Conservation (phyloP, 2,797 vertebrate species). For the Pantherophis alleghaniensis region DNA sequence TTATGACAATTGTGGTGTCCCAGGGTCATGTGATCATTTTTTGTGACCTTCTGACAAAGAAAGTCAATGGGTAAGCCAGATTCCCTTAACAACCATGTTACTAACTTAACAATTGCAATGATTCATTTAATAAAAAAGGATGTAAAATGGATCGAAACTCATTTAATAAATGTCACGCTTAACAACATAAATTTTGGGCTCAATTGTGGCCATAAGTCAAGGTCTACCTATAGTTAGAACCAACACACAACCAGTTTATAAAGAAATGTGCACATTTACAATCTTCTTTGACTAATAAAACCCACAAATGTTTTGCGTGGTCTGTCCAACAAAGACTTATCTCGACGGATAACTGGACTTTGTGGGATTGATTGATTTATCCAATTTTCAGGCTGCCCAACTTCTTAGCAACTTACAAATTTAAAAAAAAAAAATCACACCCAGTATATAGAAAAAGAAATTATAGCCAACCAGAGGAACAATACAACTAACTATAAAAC, state of each 20-base stretch:
- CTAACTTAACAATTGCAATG: no score
- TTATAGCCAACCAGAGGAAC: not conserved
- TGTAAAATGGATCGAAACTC: no score
- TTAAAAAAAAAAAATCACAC: not conserved
- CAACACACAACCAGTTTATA: not conserved
- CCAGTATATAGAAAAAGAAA: not conserved
- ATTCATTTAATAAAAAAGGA: no score
- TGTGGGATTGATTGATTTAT: not conserved
- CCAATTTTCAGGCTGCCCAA: not conserved
- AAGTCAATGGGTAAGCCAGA: no score
- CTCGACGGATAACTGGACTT: not conserved
- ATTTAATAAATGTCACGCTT: no score
- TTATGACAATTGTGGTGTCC: no score
- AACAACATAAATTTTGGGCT: no score
- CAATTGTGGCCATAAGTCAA: no score
- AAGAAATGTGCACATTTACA: not conserved
- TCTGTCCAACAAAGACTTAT: not conserved
- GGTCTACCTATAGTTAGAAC: not conserved
- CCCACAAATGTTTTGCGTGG: not conserved
- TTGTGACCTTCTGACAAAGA: no score
- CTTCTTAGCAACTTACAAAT: not conserved
- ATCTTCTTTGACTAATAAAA: not conserved
- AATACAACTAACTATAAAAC: not conserved
- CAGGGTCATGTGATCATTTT: no score
- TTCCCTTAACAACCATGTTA: no score